phyloP scores from a whole-genome alignment of 2,113 vertebrate genomes.

The Tragelaphus strepsiceros region DNA sequence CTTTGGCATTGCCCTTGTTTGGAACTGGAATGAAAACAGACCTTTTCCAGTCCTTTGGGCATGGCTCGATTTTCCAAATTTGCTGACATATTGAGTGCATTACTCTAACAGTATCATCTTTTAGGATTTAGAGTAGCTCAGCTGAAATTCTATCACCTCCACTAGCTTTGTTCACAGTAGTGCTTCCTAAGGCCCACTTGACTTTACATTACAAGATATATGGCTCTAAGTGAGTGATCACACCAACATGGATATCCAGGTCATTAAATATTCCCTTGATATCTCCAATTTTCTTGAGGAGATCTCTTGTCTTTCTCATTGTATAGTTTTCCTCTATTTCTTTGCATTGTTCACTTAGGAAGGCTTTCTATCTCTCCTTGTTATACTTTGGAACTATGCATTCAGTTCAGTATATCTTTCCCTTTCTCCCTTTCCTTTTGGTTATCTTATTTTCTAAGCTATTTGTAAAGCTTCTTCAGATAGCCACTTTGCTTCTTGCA shows the following conservation, averaged over 20 bases:
- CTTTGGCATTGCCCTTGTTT: not conserved
- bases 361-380: not conserved
- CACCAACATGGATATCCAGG: not conserved
- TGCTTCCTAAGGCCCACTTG: not conserved
- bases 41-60: not conserved
- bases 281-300: not conserved
- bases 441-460: not conserved
- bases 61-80: accelerated
- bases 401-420: not conserved
- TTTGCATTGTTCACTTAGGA: not conserved
- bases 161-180: not conserved
- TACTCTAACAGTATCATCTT: not conserved
- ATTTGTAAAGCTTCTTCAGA: not conserved
- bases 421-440: not conserved
- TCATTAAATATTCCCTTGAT: not conserved
- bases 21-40: not conserved
- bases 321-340: not conserved
- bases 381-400: not conserved
- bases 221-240: not conserved
- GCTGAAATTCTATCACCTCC: not conserved
- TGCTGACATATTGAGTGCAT: accelerated
- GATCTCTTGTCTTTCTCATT: not conserved
- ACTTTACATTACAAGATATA: not conserved
- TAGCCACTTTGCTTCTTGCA: not conserved
- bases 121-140: not conserved